Percentiles rank a stretch among this genome's conserved stretches.
phyloP scores from a whole-genome alignment of 2,797 vertebrate genomes.

The Parotocinclus haroldoi region DNA sequence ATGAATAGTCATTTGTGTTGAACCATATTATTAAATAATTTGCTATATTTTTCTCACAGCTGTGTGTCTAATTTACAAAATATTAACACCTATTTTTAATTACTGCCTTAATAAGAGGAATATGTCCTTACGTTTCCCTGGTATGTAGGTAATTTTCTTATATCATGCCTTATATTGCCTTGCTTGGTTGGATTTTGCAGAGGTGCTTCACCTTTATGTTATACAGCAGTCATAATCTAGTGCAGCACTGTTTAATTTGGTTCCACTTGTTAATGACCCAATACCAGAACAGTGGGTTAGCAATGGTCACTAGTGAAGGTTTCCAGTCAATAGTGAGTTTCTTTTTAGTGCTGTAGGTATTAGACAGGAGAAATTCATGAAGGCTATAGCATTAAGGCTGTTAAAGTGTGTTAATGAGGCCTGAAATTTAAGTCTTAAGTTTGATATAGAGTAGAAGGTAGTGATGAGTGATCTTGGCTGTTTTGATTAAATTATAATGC shows the following conservation, averaged over 20 bases:
- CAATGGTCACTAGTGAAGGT: constrained; percentile 10
- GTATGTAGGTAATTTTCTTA: no score
- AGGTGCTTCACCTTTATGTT: no score
- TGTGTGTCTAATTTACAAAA: no score
- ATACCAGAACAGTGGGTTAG: background rate
- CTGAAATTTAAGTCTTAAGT: constrained; percentile 45
- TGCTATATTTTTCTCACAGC: no score
- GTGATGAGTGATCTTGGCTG: constrained; percentile 54
- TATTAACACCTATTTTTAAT: no score
- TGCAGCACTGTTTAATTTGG: background rate
- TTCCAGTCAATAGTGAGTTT: constrained; percentile 20
- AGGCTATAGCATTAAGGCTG: constrained; percentile 39
- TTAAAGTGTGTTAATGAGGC: constrained; percentile 42
- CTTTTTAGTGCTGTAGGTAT: constrained; percentile 31
- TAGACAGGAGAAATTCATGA: constrained; percentile 38
- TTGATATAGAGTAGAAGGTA: constrained; percentile 57
- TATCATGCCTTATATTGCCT: no score
- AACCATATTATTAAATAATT: no score
- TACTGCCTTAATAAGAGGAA: no score
- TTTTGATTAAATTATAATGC: constrained; percentile 52
- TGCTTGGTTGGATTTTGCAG: no score
- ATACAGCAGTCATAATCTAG: constrained; percentile 26
- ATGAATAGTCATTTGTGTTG: no score
- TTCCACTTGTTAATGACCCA: background rate
- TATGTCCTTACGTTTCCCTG: no score